Conservation (phyloP, 2,888 invertebrate species). For the Seira sanloemensis region DNA sequence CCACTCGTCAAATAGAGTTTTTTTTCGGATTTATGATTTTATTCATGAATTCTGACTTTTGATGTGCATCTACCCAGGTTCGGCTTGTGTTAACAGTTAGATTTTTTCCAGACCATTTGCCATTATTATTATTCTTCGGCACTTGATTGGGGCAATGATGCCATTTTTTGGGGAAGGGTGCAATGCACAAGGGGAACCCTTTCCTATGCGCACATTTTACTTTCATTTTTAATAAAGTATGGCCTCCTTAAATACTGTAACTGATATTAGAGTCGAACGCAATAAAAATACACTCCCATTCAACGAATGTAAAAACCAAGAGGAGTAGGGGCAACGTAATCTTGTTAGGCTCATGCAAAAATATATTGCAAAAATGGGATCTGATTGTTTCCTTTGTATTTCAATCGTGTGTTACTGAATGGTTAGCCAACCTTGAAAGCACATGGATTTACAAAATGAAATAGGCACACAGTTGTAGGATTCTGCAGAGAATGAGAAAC, state of each 20-base stretch:
- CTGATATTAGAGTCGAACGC: not conserved
- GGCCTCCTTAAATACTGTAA: constrained; percentile 26
- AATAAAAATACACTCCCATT: not conserved
- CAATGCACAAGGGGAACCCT: too few relatives aligned
- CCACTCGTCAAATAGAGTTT: not conserved
- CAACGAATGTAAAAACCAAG: not conserved
- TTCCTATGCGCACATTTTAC: too few relatives aligned
- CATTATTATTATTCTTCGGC: too few relatives aligned
- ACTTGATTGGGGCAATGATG: too few relatives aligned
- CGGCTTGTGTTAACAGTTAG: too few relatives aligned
- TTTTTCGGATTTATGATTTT: constrained; percentile 27
- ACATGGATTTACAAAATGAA: constrained; percentile 48
- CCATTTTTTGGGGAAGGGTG: too few relatives aligned
- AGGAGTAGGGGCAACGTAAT: not conserved
- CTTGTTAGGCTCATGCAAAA: constrained; percentile 1
- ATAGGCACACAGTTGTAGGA: not conserved
- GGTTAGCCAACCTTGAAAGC: constrained; percentile 55
- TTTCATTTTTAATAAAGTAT: constrained; percentile 56
- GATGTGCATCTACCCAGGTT: too few relatives aligned
- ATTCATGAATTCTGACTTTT: too few relatives aligned
- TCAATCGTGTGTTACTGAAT: constrained; percentile 39
- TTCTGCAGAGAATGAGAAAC: not conserved
- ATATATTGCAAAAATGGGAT: too few relatives aligned
- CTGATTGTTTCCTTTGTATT: constrained; percentile 7
- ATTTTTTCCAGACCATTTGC: too few relatives aligned